Conservation (phyloP, 2,888 invertebrate genomes). For the Lordiphosa fenestrarum region DNA sequence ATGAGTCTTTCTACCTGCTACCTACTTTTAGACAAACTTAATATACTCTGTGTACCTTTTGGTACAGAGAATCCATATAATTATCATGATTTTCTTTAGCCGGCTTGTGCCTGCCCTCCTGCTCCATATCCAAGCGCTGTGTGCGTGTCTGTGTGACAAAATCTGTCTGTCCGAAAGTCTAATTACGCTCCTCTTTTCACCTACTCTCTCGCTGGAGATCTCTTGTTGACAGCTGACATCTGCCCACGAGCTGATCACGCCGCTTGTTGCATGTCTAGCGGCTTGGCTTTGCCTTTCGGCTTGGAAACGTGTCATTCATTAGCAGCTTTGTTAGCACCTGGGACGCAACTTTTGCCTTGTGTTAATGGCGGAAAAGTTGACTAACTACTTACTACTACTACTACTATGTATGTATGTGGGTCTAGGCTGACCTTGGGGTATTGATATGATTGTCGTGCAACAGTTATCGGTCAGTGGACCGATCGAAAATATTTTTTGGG, state of each 20-base stretch:
- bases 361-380: constrained; percentile 48
- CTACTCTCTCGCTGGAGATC: constrained; percentile 1
- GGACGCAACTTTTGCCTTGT: constrained; percentile 19
- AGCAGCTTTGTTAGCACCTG: constrained; percentile 65
- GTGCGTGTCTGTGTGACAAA: no score
- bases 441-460: constrained; percentile 3
- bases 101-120: no score
- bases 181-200: not conserved
- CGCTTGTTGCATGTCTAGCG: constrained; percentile 55
- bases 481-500: constrained; percentile 12
- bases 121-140: no score
- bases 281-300: constrained; percentile 23
- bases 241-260: constrained; percentile 55
- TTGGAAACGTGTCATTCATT: constrained; percentile 62
- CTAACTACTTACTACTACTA: not conserved
- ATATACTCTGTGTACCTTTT: no score
- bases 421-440: not conserved
- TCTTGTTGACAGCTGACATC: constrained; percentile 35
- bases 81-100: no score
- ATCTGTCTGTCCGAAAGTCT: not conserved
- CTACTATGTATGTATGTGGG: not conserved
- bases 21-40: no score
- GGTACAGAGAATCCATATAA: no score
- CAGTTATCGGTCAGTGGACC: constrained; percentile 57
- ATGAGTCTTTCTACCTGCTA: no score